These are phyloP conservation scores for Lepus timidus DNA, from an alignment of 2,113 vertebrate genomes.

Conservation along the genomic window DNA sequence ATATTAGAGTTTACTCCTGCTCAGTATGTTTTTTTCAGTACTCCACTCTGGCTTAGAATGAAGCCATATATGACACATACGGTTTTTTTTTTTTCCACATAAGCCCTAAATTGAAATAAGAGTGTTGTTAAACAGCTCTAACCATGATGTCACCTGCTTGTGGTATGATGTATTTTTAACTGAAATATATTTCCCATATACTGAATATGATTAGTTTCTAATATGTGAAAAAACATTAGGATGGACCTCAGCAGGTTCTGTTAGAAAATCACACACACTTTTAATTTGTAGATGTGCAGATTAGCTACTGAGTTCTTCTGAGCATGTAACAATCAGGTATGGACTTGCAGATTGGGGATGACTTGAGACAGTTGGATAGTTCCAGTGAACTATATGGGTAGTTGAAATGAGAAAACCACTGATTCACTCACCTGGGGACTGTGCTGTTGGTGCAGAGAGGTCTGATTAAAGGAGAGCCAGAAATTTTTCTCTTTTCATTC, in stretches of 20 bases:
- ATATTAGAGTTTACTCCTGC: background rate
- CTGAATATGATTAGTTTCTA: background rate
- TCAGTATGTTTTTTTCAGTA: background rate
- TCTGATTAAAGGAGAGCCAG: background rate
- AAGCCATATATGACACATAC: background rate
- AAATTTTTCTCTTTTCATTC: background rate
- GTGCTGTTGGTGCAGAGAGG: background rate
- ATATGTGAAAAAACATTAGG: slow-evolving; percentile 14
- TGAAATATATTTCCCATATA: background rate
- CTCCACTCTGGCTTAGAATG: background rate
- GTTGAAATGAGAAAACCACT: background rate
- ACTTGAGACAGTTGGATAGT: background rate
- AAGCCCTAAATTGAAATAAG: background rate
- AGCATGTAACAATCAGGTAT: background rate
- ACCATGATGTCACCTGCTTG: background rate
- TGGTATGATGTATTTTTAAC: background rate
- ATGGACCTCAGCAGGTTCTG: background rate
- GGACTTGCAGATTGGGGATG: background rate
- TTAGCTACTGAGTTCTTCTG: background rate
- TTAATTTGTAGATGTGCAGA: background rate
- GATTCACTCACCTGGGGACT: background rate
- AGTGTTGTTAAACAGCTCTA: slow-evolving; percentile 43
- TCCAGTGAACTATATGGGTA: background rate
- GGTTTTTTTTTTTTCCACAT: background rate
- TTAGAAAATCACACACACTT: slow-evolving; percentile 2